Conservation (phyloP, 2,797 vertebrate genomes). For the Phalloptychus januarius region DNA sequence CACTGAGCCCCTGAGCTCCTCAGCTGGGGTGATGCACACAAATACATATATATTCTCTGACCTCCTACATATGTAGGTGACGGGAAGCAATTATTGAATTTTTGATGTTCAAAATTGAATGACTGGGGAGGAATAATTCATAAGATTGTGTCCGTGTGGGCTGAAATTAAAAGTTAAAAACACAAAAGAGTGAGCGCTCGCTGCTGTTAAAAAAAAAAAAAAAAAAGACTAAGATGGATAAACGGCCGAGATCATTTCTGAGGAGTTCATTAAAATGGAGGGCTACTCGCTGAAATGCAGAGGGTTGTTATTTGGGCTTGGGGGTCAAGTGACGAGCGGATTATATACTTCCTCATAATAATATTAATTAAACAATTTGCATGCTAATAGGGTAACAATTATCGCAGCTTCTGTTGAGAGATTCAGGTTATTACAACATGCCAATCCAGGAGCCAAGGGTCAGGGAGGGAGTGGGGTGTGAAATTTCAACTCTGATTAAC, state of each 20-base stretch:
- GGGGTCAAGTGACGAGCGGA: conserved; percentile 99
- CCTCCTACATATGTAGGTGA: conserved; percentile 68
- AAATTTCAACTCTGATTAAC: conserved; percentile 99
- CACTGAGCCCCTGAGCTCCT: conserved; percentile 80
- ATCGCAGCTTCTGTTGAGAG: conserved; percentile 99
- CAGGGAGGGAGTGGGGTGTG: conserved; percentile 94
- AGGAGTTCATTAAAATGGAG: conserved; percentile 89
- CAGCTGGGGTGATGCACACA: conserved; percentile 6
- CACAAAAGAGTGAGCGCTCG: neutral
- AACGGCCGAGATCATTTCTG: conserved; percentile 86
- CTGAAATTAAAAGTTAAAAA: conserved; percentile 77
- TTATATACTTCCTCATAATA: conserved; percentile 99
- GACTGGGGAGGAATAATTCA: conserved; percentile 83
- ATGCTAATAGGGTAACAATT: conserved; percentile 99
- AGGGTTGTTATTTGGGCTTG: conserved; percentile 90
- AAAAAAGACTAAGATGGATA: conserved; percentile 77
- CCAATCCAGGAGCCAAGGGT: conserved; percentile 98
- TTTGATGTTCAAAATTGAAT: conserved; percentile 84
- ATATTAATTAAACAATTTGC: conserved; percentile 99
- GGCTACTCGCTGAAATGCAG: conserved; percentile 89
- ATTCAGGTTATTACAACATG: conserved; percentile 99
- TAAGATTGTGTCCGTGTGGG: conserved; percentile 83
- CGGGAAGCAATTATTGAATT: conserved; percentile 89
- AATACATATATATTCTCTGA: conserved; percentile 54
- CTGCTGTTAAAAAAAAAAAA: conserved; percentile 74